Base-by-base conservation (phyloP, 1,140 invertebrate genomes). In the Myzus persicae region DNA sequence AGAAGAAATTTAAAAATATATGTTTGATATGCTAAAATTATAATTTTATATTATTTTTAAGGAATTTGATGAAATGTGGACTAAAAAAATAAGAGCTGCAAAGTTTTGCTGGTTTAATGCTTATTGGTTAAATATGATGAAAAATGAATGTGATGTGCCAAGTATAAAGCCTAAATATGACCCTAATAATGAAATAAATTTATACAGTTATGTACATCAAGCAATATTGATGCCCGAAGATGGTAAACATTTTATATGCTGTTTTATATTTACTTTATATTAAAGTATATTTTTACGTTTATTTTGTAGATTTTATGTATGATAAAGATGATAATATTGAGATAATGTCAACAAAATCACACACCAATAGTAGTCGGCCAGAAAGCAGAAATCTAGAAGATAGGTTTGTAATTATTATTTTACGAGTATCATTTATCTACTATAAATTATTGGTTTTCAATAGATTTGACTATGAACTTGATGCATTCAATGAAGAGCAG, bases 111-210 rank as follows among this genome's bases (percentile, higher is more conserved):
- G 98, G 95, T 98, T 99, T 95, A 99, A 99, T 95, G 97, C 98
- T 1, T 98, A 99, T 95, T 99, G 99, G 99, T 95, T 99, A 88
- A 98, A 99, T 94, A 99, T 99, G 97, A 98, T 99, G 46, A 97
- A 98, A 95, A 96, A 96, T 91, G 95, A 96, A 93, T 95, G 96
- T 44, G 95, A 95, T 5, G 96, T 96, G 93, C 94, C 95, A 26
- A 96, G 96, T 0, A 95, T 96, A 93, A 95, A 96, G 94, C 94
- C 96, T 82, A 95, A 96, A 82, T 96, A 96, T 94, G 96, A 97
- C 36, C 96, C 96, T 82, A 94, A 40, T 51, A 96, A 96, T 85
- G 97, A 97, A 94, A 95, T 97, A 82, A 97, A 97, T 81, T 96
- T 97, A 2, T 97, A 97, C 95, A 97, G 97, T 94, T 96, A 97